Evolutionary conservation across 2,113 vertebrate species (phyloP).

Genomic region (Eupsittula cactorum): DNA sequence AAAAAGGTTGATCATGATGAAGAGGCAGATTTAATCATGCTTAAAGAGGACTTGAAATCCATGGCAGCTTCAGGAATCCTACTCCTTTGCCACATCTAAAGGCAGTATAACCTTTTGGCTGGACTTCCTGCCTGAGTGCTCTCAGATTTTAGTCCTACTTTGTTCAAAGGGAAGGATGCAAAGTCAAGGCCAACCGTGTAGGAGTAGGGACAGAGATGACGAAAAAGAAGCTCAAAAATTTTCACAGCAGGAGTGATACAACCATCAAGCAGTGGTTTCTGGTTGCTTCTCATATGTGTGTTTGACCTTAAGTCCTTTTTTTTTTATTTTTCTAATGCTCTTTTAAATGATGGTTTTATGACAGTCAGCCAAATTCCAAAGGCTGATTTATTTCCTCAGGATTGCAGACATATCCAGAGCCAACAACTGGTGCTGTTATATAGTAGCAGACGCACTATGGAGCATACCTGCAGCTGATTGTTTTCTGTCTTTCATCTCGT

Average conservation of each 20-base stretch:
- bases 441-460: neutral
- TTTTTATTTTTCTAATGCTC: neutral
- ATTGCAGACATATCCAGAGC: neutral
- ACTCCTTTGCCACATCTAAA: neutral
- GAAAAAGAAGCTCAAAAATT: neutral
- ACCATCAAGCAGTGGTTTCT: neutral
- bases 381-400: neutral
- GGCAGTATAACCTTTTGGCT: neutral
- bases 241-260: neutral
- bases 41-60: neutral
- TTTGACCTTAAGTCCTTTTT: neutral
- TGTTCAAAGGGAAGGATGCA: neutral
- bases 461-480: neutral
- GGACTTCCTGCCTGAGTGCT: neutral
- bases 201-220: neutral
- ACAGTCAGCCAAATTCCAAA: neutral
- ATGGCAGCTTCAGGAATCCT: neutral
- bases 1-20: neutral
- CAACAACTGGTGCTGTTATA: neutral
- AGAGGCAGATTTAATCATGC: neutral
- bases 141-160: neutral
- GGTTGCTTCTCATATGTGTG: neutral
- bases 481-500: constrained; percentile 24
- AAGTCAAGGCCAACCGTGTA: neutral
- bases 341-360: neutral